Percentiles rank a stretch among this genome's conserved stretches.
Evolutionary conservation across 2,888 invertebrate species (phyloP).

Genomic region (Meiosimyza platycephala): DNA sequence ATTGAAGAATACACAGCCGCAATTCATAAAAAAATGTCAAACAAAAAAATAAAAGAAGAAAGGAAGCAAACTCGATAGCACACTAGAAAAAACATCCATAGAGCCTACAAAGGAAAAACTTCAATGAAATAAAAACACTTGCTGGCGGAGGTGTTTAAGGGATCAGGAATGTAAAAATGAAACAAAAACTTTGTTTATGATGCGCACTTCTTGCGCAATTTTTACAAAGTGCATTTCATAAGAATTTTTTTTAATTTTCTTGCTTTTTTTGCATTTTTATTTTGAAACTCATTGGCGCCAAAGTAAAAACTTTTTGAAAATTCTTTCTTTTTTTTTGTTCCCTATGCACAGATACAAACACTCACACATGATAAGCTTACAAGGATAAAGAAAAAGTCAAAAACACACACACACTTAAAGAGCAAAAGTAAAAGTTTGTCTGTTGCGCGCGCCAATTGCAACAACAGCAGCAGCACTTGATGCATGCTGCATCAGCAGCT

Average conservation of each 20-base stretch:
- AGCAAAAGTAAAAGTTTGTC: conserved; percentile 27
- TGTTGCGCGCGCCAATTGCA: conserved; percentile 6
- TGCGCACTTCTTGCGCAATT: too few relatives aligned
- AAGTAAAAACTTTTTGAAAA: conserved; percentile 22
- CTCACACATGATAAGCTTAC: not conserved
- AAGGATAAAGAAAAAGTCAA: conserved; percentile 12
- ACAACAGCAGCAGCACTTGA: conserved; percentile 19
- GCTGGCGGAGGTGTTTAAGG: too few relatives aligned
- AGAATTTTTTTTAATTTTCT: not conserved
- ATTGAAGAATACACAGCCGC: too few relatives aligned
- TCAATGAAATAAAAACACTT: too few relatives aligned
- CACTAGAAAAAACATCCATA: too few relatives aligned
- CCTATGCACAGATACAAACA: not conserved
- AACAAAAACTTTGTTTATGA: too few relatives aligned
- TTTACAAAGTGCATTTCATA: too few relatives aligned
- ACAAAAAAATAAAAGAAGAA: too few relatives aligned
- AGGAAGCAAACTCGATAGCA: too few relatives aligned
- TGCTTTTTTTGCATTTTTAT: not conserved
- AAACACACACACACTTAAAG: not conserved
- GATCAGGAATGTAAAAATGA: too few relatives aligned
- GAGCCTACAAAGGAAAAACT: too few relatives aligned
- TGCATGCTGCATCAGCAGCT: conserved; percentile 24
- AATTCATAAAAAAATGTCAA: too few relatives aligned
- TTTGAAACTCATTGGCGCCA: conserved; percentile 17
- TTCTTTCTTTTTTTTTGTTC: conserved; percentile 13